These are phyloP conservation scores for Eleginops maclovinus DNA, from an alignment of 2,113 vertebrate species.

Conservation along the genomic window DNA sequence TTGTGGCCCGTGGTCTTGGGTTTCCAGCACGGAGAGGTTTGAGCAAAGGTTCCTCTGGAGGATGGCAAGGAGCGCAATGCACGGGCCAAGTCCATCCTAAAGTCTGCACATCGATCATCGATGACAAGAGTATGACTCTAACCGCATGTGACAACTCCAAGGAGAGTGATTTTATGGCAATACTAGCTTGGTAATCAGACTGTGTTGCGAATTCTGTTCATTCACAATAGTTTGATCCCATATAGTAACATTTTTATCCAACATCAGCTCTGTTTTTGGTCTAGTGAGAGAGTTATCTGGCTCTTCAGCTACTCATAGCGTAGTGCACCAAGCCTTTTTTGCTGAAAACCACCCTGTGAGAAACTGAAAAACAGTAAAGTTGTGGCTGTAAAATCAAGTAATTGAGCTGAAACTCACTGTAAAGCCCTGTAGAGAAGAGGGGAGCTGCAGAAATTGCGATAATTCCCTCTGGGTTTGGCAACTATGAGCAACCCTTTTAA, in stretches of 20 bases:
- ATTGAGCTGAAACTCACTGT: background rate
- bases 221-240: background rate
- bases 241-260: too few relatives aligned
- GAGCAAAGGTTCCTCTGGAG: slow-evolving; percentile 58
- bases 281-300: background rate
- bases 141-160: background rate
- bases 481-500: background rate
- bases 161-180: too few relatives aligned
- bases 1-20: slow-evolving; percentile 74
- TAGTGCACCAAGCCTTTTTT: too few relatives aligned
- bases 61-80: slow-evolving; percentile 50
- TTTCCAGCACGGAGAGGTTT: slow-evolving; percentile 72
- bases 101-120: slow-evolving; percentile 47
- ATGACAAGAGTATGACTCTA: slow-evolving; percentile 45
- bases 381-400: background rate
- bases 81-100: slow-evolving; percentile 47
- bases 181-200: background rate
- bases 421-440: too few relatives aligned
- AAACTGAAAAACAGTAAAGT: too few relatives aligned
- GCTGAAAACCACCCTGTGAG: too few relatives aligned
- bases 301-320: background rate
- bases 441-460: too few relatives aligned
- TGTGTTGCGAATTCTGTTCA: background rate
- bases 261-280: background rate
- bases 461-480: too few relatives aligned